Conservation (phyloP, 1,140 invertebrate genomes). For the Megalonaias nervosa region DNA sequence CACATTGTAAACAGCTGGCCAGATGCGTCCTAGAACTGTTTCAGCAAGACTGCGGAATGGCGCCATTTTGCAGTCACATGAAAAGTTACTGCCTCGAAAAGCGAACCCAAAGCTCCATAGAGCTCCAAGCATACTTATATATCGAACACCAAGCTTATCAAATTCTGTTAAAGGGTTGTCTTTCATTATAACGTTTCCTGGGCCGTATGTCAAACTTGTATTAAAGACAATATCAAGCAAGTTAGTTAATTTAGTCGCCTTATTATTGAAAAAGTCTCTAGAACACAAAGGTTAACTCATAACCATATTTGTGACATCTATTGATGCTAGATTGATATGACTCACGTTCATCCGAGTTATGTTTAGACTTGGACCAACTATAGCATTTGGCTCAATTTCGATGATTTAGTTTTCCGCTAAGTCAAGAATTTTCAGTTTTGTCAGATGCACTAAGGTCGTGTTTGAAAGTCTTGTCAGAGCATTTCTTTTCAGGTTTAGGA, state of each 20-base stretch:
- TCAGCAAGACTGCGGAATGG: conserved; percentile 7
- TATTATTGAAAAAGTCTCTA: conserved; percentile 3
- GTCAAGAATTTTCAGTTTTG: neutral
- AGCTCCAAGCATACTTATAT: conserved; percentile 5
- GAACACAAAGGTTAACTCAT: conserved; percentile 11
- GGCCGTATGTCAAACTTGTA: conserved; percentile 11
- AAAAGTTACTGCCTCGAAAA: conserved; percentile 6
- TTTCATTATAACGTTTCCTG: conserved; percentile 12
- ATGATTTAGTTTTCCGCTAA: conserved; percentile 10
- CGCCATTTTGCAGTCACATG: conserved; percentile 22
- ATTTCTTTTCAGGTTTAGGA: no score
- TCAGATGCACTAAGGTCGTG: conserved; percentile 8
- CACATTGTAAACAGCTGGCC: conserved; percentile 12
- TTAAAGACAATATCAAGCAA: conserved; percentile 1
- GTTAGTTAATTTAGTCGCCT: conserved; percentile 7
- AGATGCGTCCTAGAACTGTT: conserved; percentile 1
- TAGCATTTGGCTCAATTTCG: conserved; percentile 8
- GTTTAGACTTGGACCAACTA: neutral
- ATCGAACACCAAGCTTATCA: conserved; percentile 6
- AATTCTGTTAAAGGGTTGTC: conserved; percentile 14
- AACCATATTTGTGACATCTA: conserved; percentile 23
- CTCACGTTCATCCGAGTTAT: conserved; percentile 8
- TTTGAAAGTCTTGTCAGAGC: conserved; percentile 7
- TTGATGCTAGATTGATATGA: conserved; percentile 10
- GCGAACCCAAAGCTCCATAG: conserved; percentile 16